Evolutionary conservation across 2,113 vertebrate genomes (phyloP).

Genomic region (Madoqua kirkii): DNA sequence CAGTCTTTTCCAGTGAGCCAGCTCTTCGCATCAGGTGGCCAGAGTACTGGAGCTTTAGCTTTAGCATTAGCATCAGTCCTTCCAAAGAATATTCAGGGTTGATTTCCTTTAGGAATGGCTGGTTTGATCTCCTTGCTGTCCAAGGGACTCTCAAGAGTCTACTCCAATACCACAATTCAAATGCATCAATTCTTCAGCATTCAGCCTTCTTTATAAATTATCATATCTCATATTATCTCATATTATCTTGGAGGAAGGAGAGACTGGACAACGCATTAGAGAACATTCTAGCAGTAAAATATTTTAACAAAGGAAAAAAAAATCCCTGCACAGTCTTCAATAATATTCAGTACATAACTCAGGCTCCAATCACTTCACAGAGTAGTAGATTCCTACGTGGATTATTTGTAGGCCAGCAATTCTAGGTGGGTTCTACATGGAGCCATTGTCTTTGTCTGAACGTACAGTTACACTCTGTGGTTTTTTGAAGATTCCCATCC

Average conservation of each 20-base stretch:
- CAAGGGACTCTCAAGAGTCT: background rate
- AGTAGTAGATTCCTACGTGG: background rate
- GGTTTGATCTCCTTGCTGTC: background rate
- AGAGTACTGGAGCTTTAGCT: background rate
- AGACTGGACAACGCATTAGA: background rate
- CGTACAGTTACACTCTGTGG: background rate
- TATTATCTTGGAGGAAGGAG: background rate
- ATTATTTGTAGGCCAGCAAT: background rate
- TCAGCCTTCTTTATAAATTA: background rate
- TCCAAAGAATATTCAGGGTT: background rate
- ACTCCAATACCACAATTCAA: background rate
- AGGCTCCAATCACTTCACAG: background rate
- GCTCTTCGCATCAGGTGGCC: background rate
- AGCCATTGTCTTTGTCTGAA: background rate
- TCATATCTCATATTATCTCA: background rate
- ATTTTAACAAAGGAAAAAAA: background rate
- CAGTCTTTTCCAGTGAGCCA: background rate
- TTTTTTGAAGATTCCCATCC: background rate
- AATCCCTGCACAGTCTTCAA: background rate
- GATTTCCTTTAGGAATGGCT: background rate
- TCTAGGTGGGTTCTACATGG: too few species aligned
- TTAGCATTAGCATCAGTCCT: background rate
- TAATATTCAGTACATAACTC: background rate
- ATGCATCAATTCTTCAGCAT: accelerated
- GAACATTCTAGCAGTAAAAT: background rate